Base-by-base conservation (phyloP, 2,888 invertebrate species). In the Scaptomyza tumidula region DNA sequence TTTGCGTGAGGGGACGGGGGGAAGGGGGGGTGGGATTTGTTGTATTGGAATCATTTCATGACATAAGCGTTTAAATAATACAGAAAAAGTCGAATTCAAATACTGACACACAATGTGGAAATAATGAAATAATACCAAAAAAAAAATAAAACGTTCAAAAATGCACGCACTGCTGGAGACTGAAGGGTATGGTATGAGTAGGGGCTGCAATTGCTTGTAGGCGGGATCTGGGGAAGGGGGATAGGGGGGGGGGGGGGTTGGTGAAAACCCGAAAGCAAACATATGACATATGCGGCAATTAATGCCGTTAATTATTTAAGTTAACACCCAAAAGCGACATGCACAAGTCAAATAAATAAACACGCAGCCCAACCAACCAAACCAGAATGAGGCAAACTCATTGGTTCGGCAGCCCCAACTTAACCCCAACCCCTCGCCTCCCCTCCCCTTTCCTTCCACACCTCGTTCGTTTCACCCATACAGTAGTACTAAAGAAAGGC, bases 311-410 rank as follows among this genome's bases (percentile, higher is more conserved):
- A 85, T 85, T 85, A 85, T 85, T 85, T 83, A 85, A 88, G 85
- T 85, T 85, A 85, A 85, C 85, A 85, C 85, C 85, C 85, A 88
- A 84, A 88, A 88, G 84, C 87, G 88, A 84, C 85, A 85, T 88
- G 85, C 85, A 84, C 88, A 86, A 88, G 88, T 86, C 85, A 85
- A 85, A 85, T 88, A 88, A 88, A 85, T 85, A 85, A 85, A 83
- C 80, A 88, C 84, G 88, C 88, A 87, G 81, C 70, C 72, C 88
- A 85, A 78, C 72, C 72, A 85, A 78, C 72, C 72, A 50, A 65
- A 62, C 19, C 19, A 19, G 65, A 64, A 54, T 43, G 53, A 58
- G 63, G 55, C 56, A 49, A 71, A 81, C 71, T 71, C 77, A 69
- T 79, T 68, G 85, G 78, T 71, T 78, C 49, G 81, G 50, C 53